Evolutionary conservation across 2,797 vertebrate genomes (phyloP), one percentile per base, ranked within the genome.

Genomic region (Lagorchestes hirsutus): DNA sequence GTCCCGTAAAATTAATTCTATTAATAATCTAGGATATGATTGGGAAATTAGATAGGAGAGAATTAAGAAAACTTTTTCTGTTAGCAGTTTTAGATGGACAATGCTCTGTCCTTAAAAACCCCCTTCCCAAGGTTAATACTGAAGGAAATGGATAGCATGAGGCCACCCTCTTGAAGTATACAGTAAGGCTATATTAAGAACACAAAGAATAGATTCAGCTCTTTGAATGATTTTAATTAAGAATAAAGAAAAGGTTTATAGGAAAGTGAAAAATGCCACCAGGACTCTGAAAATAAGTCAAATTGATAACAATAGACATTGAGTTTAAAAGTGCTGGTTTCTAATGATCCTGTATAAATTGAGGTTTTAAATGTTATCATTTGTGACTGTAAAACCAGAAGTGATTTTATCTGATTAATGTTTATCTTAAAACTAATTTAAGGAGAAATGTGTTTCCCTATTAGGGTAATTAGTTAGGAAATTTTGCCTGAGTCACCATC

Each of bases 221-320:
- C 10, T 87, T 28, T 87, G 74, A 46, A 3, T 82, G n/a, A 82
- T 82, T 82, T 82, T 82, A 46, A 46, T 46, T 46, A 8, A 82
- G n/a, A 82, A 82, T 22, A 82, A 82, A 74, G 67, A 74, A 46
- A 46, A 87, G 24, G 9, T 87, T 46, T 87, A 87, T 87, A 28
- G 40, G 4, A 87, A 87, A 27, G 40, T 87, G 40, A 12, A 87
- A 46, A 87, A 87, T 27, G 40, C 40, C 22, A 46, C 22, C 3
- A 82, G n/a, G 74, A 82, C 46, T 82, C 74, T 82, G 74, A 82
- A 82, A 82, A 82, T 46, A 87, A 87, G 18, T 87, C 74, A 87
- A 24, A 87, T 87, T 87, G 74, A 27, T 46, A 46, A 87, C 40
- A 27, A 50, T 28, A 11, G 40, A 40, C 24, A 27, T 87, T 87